Evolutionary conservation across 1,140 invertebrate species (phyloP), one percentile per base, ranked within the genome.

Genomic region (Ips nitidus): DNA sequence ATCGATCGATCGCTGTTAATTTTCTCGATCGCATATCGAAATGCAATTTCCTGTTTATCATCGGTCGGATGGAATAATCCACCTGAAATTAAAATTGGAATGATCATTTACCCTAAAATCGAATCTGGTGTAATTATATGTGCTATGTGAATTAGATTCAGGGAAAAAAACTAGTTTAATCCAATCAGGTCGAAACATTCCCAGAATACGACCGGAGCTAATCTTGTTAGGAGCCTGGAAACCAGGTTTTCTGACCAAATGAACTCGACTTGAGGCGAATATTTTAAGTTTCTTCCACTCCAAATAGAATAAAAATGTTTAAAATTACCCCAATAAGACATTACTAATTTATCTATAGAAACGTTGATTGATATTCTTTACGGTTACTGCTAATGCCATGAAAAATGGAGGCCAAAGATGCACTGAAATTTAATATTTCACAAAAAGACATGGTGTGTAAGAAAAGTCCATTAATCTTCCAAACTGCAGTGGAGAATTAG

Each of bases 61-160:
- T 94, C 91, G 45, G 87, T 86, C 38, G 90, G 89, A 85, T 96
- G 94, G 81, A 97, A 96, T 45, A 97, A 84, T 45, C 94, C 94
- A 79, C 94, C 94, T 96, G 70, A 47, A 70, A 63, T 37, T 41
- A 67, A 59, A 40, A 59, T 37, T 37, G n/a, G 5, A 7, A 6
- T n/a, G 53, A 56, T 56, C 4, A 37, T 55, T 8, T n/a, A 5
- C 37, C 4, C 7, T 8, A 7, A 55, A 36, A 39, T 41, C 41
- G 38, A 42, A 7, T 5, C 5, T 55, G 7, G 52, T 55, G 8
- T 37, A 59, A 42, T 41, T 41, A 2, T 39, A 41, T 4, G 37
- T 7, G 22, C 22, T 22, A 22, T 22, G 22, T 22, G 6, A 1
- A 56, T 2, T 38, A 37, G 8, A 22, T n/a, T 56, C 6, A n/a